Evolutionary conservation across 2,113 vertebrate species (phyloP), one percentile per base, ranked within the genome.

Genomic region (Cariama cristata): DNA sequence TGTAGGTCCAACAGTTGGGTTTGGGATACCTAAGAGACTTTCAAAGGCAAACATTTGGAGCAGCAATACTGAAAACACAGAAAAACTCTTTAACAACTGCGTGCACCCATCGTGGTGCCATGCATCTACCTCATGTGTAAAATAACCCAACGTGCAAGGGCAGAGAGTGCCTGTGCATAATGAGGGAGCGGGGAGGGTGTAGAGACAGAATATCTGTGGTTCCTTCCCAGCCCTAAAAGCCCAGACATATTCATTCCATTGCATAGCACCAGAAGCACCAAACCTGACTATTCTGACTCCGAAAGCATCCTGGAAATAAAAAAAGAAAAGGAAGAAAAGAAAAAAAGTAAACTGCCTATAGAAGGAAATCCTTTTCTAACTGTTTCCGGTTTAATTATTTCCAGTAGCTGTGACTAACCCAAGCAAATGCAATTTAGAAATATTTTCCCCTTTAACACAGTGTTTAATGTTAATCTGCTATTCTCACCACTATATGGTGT

Each of bases 391-490:
- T 84, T 90, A 71, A 67, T 79, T 96, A 55, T 87, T 94, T 82
- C 53, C 19, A 12, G 56, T 79, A 45, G 22, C 42, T 90, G 69
- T 38, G 49, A 69, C 63, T 94, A 85, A 89, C 35, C 11, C 40
- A 82, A 85, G 45, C 11, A 90, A 95, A 82, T 17, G 8, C 9
- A 91, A 47, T 85, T 82, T 66, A 64, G 58, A 94, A 89, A 85
- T 2, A 60, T 93, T 87, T 96, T 82, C 45, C 8, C 58, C 38
- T 88, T 76, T 76, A 85, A 79, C 49, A 91, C 21, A 38, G 55
- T 87, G 22, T 85, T 97, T 95, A 76, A 80, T 58, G 42, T 69
- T 91, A 79, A 94, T 67, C 58, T 88, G 69, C 38, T 76, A 35
- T 66, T 88, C 56, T 95, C 4, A 5, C 93, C 62, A 30, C 45